Percentiles rank a stretch among this genome's conserved stretches.
Conservation (phyloP, 2,797 vertebrate species). For the Phataginus tricuspis region DNA sequence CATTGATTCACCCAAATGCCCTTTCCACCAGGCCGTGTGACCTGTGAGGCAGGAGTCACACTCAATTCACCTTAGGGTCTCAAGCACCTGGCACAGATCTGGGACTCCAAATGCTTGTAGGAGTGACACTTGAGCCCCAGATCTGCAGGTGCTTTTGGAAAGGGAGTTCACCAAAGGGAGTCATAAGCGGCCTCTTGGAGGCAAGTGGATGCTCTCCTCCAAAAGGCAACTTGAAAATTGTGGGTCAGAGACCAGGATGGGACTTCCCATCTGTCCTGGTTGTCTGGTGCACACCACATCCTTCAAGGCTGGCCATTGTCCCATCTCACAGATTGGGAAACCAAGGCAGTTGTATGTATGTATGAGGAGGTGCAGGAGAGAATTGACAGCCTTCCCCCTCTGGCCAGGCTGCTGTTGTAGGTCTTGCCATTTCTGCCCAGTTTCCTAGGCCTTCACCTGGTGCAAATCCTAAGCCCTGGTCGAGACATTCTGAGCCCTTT, state of each 20-base stretch:
- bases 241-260: neutral
- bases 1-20: neutral
- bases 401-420: neutral
- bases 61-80: neutral
- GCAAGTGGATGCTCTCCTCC: neutral
- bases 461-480: neutral
- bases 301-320: neutral
- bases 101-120: neutral
- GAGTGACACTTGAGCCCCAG: neutral
- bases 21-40: neutral
- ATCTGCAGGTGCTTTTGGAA: neutral
- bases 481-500: neutral
- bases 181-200: neutral
- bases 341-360: neutral
- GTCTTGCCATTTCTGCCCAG: neutral
- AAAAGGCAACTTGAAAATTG: neutral
- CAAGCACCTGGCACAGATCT: neutral
- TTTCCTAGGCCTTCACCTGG: neutral
- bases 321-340: neutral
- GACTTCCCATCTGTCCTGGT: neutral
- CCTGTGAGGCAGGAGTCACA: neutral
- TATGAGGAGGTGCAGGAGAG: neutral
- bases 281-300: neutral
- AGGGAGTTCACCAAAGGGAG: neutral
- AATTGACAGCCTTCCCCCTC: neutral